Percentiles rank a stretch among this genome's conserved stretches.
Evolutionary conservation across 2,797 vertebrate genomes (phyloP).

Genomic region (Tapirus indicus): DNA sequence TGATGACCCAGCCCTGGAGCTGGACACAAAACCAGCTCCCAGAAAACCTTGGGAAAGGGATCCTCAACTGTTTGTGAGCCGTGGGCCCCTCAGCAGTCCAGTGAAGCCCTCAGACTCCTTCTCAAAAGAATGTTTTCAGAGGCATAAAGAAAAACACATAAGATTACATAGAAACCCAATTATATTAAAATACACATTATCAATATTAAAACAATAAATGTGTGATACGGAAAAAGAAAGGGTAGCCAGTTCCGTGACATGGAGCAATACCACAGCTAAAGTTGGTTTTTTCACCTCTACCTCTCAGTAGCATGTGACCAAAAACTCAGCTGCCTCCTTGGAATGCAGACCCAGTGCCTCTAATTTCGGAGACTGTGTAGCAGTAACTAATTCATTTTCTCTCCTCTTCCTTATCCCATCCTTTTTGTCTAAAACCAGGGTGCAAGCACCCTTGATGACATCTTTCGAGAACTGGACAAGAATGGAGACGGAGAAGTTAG

Average conservation of each 20-base stretch:
- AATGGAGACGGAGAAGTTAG: constrained; percentile 80
- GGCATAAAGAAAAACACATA: background rate
- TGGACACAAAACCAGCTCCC: background rate
- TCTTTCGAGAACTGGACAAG: constrained; percentile 82
- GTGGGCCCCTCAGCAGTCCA: background rate
- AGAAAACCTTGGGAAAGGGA: background rate
- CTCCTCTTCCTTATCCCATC: background rate
- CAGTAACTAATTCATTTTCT: background rate
- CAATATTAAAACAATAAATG: constrained; percentile 21
- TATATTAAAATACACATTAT: background rate
- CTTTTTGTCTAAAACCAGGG: constrained; percentile 70
- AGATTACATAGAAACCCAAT: background rate
- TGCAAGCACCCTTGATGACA: constrained; percentile 44
- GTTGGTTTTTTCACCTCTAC: background rate
- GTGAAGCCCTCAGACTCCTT: background rate
- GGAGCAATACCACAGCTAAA: background rate
- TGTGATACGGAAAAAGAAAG: background rate
- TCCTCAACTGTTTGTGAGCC: background rate
- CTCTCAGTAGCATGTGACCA: background rate
- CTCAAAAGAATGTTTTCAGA: constrained; percentile 15
- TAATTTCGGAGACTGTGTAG: background rate
- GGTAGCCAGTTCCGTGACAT: background rate
- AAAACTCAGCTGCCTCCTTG: background rate
- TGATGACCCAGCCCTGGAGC: background rate
- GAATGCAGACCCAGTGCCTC: background rate